These are phyloP conservation scores for Mythimna loreyi DNA, from an alignment of 2,888 invertebrate species.

Conservation along the genomic window DNA sequence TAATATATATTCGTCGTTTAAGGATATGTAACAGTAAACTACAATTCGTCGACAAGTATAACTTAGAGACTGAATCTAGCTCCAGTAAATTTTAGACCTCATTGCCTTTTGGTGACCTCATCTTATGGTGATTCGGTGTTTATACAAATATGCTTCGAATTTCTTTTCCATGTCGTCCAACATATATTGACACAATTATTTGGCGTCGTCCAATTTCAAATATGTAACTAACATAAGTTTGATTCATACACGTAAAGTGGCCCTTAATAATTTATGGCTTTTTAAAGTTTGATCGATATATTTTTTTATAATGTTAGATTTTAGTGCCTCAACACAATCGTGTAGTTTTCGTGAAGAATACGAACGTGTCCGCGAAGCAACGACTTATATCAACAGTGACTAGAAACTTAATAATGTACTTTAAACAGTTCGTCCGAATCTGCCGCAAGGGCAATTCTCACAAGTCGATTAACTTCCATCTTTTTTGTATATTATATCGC, in stretches of 20 bases:
- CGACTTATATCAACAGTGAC: conserved; percentile 31
- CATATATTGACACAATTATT: conserved; percentile 23
- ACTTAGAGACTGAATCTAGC: conserved; percentile 61
- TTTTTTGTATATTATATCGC: conserved; percentile 8
- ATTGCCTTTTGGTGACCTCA: conserved; percentile 54
- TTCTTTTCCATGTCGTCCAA: conserved; percentile 41
- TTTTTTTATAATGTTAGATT: conserved; percentile 47
- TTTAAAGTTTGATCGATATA: conserved; percentile 38
- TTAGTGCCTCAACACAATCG: conserved; percentile 33
- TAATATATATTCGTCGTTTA: conserved; percentile 41
- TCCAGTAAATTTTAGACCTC: conserved; percentile 51
- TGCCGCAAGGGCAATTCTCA: conserved; percentile 2
- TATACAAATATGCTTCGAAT: conserved; percentile 35
- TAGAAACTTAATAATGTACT: conserved; percentile 41
- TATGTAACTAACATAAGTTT: conserved; percentile 30
- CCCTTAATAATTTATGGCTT: conserved; percentile 23
- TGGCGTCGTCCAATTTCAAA: conserved; percentile 27
- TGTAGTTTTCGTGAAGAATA: conserved; percentile 32
- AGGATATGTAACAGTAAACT: conserved; percentile 39
- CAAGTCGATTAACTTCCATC: conserved; percentile 14
- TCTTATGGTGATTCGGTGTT: conserved; percentile 31
- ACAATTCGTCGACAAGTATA: conserved; percentile 50
- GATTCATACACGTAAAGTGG: conserved; percentile 28
- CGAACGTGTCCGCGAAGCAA: conserved; percentile 30
- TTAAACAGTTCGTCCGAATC: conserved; percentile 36